phyloP scores from a whole-genome alignment of 1,140 invertebrate genomes.

The Drosophila orosa region DNA sequence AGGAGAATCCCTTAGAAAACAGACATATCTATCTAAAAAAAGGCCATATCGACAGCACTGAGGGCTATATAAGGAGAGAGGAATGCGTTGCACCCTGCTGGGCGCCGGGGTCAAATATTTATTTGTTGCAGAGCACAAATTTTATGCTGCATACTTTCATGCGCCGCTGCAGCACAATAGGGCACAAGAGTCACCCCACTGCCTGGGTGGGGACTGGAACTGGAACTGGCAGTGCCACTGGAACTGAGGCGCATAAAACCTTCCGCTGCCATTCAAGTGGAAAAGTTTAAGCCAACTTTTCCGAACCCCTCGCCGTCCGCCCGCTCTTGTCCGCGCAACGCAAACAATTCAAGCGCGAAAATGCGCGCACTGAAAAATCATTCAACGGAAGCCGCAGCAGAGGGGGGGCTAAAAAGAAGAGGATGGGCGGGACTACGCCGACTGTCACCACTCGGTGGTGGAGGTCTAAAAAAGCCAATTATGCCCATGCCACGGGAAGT shows the following conservation, averaged over 20 bases:
- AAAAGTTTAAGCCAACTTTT: conserved; percentile 81
- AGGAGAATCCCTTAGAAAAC: neutral
- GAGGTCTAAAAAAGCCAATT: conserved; percentile 68
- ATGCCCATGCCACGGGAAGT: conserved; percentile 53
- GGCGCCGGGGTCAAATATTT: conserved; percentile 65
- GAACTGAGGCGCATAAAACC: conserved; percentile 69
- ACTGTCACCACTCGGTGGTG: conserved; percentile 48
- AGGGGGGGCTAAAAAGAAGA: conserved; percentile 1
- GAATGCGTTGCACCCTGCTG: conserved; percentile 23
- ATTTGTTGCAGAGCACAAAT: conserved; percentile 75
- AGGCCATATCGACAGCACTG: neutral
- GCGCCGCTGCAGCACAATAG: conserved; percentile 66
- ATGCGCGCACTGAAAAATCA: conserved; percentile 68
- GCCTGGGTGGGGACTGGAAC: neutral
- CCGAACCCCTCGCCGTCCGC: conserved; percentile 12
- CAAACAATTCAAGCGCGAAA: conserved; percentile 62
- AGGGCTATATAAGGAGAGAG: neutral
- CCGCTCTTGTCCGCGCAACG: conserved; percentile 5
- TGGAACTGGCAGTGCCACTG: conserved; percentile 19
- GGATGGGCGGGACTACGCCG: conserved; percentile 29
- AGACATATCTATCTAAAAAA: neutral
- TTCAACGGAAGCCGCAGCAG: conserved; percentile 44
- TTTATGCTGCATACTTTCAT: conserved; percentile 79
- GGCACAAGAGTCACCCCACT: conserved; percentile 25
- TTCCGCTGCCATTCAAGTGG: conserved; percentile 81